These are phyloP conservation scores for Synanceia verrucosa DNA, from an alignment of 2,797 vertebrate genomes.

Conservation along the genomic window DNA sequence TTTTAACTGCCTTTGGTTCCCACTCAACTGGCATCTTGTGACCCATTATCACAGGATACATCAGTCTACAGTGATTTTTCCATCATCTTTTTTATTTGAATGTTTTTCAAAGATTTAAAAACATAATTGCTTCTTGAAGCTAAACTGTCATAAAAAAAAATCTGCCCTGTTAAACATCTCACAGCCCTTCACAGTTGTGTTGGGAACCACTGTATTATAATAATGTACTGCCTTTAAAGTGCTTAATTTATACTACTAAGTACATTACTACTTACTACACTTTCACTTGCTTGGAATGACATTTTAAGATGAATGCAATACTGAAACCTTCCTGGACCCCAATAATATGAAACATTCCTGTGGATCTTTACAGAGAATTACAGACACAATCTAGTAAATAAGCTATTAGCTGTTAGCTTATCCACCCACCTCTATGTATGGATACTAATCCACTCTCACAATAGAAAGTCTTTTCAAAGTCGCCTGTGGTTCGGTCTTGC, in stretches of 20 bases:
- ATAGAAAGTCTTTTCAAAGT: background rate
- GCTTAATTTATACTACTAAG: background rate
- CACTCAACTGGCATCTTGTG: too few relatives aligned
- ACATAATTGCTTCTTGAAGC: background rate
- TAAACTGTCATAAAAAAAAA: background rate
- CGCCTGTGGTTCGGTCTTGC: background rate
- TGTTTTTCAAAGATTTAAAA: background rate
- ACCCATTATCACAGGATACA: background rate
- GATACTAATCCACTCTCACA: constrained; percentile 1
- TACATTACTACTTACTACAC: background rate
- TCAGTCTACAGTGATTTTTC: background rate
- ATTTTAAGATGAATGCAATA: background rate
- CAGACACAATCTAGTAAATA: background rate
- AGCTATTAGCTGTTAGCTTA: background rate
- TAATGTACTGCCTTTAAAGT: too few relatives aligned
- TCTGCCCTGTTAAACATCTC: background rate
- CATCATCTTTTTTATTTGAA: background rate
- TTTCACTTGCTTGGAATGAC: background rate
- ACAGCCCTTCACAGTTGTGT: background rate
- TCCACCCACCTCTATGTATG: background rate
- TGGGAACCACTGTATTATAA: background rate
- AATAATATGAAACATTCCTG: background rate
- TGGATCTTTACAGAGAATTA: background rate
- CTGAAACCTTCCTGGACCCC: background rate
- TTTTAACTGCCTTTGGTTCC: background rate